A percentile compares a stretch with the other conserved stretches of the same genome.
phyloP scores from a whole-genome alignment of 2,888 invertebrate genomes.

The Sphecodes monilicornis region DNA sequence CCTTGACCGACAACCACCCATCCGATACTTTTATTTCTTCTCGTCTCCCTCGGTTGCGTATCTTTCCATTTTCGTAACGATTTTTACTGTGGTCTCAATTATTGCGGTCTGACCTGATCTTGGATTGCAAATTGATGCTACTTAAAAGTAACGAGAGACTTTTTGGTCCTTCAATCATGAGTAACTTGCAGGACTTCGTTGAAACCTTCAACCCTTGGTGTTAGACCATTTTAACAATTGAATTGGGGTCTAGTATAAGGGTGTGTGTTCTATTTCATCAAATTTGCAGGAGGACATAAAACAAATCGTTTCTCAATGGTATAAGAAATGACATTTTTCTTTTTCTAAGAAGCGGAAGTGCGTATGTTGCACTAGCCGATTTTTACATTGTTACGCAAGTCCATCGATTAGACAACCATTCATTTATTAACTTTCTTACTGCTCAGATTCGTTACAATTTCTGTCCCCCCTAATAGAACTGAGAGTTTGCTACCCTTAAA shows the following conservation, averaged over 20 bases:
- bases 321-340: not conserved
- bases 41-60: not conserved
- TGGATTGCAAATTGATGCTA: not conserved
- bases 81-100: not conserved
- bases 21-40: not conserved
- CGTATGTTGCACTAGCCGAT: no score
- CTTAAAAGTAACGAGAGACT: not conserved
- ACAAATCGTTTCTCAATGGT: not conserved
- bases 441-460: no score
- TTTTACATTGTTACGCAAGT: no score
- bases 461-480: not conserved
- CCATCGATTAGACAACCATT: no score
- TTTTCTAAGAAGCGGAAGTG: not conserved
- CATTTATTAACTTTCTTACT: no score
- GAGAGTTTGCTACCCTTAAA: not conserved
- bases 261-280: not conserved
- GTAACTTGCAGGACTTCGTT: not conserved
- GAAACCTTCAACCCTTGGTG: not conserved
- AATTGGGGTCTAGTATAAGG: not conserved
- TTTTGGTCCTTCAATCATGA: not conserved
- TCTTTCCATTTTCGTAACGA: not conserved
- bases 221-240: not conserved
- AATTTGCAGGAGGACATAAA: no score
- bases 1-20: slow-evolving; percentile 6
- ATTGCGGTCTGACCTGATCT: not conserved